Evolutionary conservation across 2,113 vertebrate genomes (phyloP), one percentile per base, ranked within the genome.

Genomic region (Chelonoidis abingdonii): DNA sequence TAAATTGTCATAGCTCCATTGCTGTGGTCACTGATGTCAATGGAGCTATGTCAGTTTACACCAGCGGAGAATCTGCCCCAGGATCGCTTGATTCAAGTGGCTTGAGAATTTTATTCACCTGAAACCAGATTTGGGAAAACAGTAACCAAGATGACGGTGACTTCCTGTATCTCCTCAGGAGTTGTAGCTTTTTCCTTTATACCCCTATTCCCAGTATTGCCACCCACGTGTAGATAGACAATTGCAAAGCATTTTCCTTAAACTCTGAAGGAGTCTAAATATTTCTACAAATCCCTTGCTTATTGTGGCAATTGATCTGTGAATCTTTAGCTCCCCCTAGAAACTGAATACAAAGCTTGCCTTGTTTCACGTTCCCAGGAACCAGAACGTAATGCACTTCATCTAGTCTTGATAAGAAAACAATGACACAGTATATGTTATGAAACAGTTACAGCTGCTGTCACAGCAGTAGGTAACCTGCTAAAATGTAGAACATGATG

Each of bases 301-400:
- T 0, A 27, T 87, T 52, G 76, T 79, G 94, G 69, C 50, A 75
- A 89, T 11, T 79, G 31, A 4, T 91, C 89, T 87, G 50, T 95
- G 93, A 89, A 80, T 82, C 97, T 95, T 59, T 92, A 90, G 96
- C 97, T 97, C 96, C 96, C 96, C 92, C 97, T 97, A 96, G 96
- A 93, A 95, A 90, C 91, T 16, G 76, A 56, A 78, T 53, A 65
- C 41, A 80, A 79, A 31, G 91, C 75, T 82, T 83, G 79, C 62
- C 83, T 87, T 16, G 44, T 11, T 3, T 12, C 0, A 0, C 17
- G 47, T 25, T 38, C 19, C 5, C 3, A 52, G 79, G 57, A 52
- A 69, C 4, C 8, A 83, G 59, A 27, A 56, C 4, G 1, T 10
- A 0, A 57, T 84, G 93, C 44, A 0, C 83, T 83, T 76, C 88